A percentile compares a stretch with the other conserved stretches of the same genome.
These are phyloP conservation scores for Lucilia sericata DNA, from an alignment of 1,140 invertebrate species.

Conservation along the genomic window DNA sequence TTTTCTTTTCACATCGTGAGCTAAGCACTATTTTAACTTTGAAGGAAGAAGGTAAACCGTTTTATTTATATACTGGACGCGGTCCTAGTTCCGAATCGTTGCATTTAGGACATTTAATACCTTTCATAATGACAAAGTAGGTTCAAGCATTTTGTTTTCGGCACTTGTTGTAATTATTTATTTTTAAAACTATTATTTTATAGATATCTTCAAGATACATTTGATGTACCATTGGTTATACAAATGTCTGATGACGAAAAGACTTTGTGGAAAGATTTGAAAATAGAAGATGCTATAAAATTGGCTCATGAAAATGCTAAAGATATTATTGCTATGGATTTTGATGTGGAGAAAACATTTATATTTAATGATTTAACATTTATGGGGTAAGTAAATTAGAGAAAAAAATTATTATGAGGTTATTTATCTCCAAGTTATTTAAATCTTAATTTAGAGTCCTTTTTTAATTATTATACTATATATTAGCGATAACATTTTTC, in stretches of 20 bases:
- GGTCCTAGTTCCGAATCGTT: slow-evolving; percentile 96
- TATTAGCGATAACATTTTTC: too few relatives aligned
- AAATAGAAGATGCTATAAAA: slow-evolving; percentile 88
- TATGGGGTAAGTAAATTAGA: slow-evolving; percentile 80
- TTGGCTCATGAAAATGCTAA: slow-evolving; percentile 93
- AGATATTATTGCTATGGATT: slow-evolving; percentile 98
- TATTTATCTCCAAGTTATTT: too few relatives aligned
- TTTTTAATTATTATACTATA: too few relatives aligned
- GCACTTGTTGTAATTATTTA: slow-evolving; percentile 31
- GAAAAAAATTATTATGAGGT: too few relatives aligned
- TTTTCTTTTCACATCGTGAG: slow-evolving; percentile 98
- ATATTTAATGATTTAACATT: slow-evolving; percentile 96
- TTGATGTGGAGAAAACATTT: slow-evolving; percentile 95
- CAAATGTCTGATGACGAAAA: slow-evolving; percentile 99
- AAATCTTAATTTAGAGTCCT: too few relatives aligned
- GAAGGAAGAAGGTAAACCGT: slow-evolving; percentile 91
- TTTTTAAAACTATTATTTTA: slow-evolving; percentile 50
- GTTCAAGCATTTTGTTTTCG: not conserved
- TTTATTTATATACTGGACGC: slow-evolving; percentile 97
- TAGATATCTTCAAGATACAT: slow-evolving; percentile 97
- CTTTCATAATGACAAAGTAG: slow-evolving; percentile 96
- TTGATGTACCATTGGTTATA: slow-evolving; percentile 96
- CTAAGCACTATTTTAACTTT: slow-evolving; percentile 85
- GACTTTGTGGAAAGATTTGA: slow-evolving; percentile 96
- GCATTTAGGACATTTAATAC: slow-evolving; percentile 97